Evolutionary conservation across 2,888 invertebrate genomes (phyloP).

Genomic region (Fissipunctia ypsillon): DNA sequence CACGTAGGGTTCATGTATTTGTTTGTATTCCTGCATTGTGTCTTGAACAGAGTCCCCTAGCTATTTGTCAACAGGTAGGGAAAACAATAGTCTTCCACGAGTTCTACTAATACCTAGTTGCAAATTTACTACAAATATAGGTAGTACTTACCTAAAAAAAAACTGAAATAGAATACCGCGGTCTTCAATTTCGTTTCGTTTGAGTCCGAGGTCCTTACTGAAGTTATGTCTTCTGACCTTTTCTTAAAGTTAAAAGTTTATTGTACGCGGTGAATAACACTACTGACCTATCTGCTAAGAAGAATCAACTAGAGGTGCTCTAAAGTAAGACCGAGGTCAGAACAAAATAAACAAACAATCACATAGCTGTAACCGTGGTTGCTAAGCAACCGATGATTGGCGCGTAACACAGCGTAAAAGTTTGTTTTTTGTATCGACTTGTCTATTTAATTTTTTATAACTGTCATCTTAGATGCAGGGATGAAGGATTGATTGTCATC

Average conservation of each 20-base stretch:
- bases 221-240: conserved; percentile 20
- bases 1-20: conserved; percentile 24
- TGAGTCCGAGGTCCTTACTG: background rate
- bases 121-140: conserved; percentile 1
- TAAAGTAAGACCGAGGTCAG: conserved; percentile 36
- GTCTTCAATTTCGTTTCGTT: background rate
- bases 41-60: background rate
- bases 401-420: conserved; percentile 22
- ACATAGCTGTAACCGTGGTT: conserved; percentile 31
- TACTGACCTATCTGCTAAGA: conserved; percentile 19
- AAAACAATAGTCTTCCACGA: background rate
- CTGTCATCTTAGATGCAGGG: conserved; percentile 6
- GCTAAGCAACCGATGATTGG: conserved; percentile 51
- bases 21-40: conserved; percentile 9
- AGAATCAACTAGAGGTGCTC: conserved; percentile 35
- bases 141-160: too few relatives aligned
- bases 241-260: conserved; percentile 37
- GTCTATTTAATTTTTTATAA: background rate
- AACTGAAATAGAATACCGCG: background rate
- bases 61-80: background rate
- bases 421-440: background rate
- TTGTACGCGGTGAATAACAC: conserved; percentile 23
- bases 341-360: conserved; percentile 51
- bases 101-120: too few relatives aligned
- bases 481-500: background rate